These are phyloP conservation scores for Holocentrus rufus DNA, from an alignment of 2,797 vertebrate species.

Conservation along the genomic window DNA sequence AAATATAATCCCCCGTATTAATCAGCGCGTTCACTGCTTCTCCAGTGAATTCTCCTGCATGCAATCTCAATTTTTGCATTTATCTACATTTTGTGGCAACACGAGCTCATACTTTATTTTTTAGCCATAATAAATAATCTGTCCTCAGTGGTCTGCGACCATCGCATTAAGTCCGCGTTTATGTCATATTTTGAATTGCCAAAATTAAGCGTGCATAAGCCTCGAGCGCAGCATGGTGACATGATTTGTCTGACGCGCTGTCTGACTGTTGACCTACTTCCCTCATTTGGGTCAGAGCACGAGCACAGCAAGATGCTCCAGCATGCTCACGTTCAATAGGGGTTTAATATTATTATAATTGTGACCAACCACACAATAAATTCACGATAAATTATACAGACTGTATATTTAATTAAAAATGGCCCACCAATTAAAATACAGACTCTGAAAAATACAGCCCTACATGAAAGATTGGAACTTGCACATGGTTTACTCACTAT, in stretches of 20 bases:
- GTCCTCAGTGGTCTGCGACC: conserved; percentile 2
- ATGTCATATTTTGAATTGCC: conserved; percentile 47
- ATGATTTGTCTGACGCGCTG: conserved; percentile 79
- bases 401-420: background rate
- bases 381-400: background rate
- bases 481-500: conserved; percentile 4
- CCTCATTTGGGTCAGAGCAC: conserved; percentile 73
- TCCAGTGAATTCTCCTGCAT: background rate
- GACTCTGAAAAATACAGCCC: background rate
- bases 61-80: background rate
- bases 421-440: background rate
- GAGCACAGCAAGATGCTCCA: conserved; percentile 46
- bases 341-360: background rate
- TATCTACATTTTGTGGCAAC: background rate
- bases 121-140: background rate
- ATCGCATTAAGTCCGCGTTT: conserved; percentile 35
- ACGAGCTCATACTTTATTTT: background rate
- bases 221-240: conserved; percentile 71
- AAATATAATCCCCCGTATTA: conserved; percentile 55
- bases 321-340: conserved; percentile 30
- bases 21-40: conserved; percentile 20
- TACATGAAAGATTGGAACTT: background rate
- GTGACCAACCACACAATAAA: conserved; percentile 26
- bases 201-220: conserved; percentile 60
- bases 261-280: conserved; percentile 83